These are phyloP conservation scores for Harpagus bidentatus DNA, from an alignment of 2,113 vertebrate genomes.

Conservation along the genomic window DNA sequence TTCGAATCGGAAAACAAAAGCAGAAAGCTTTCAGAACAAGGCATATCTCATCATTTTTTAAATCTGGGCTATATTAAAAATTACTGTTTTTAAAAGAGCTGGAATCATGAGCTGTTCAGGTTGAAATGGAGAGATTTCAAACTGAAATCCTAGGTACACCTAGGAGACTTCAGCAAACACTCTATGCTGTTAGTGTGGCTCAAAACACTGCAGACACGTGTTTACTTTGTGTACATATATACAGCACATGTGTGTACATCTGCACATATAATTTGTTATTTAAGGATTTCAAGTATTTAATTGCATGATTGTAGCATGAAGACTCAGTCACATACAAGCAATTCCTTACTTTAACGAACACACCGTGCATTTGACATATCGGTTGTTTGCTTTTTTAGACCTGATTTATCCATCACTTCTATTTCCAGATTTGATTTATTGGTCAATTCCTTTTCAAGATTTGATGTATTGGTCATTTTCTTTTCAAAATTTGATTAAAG, in stretches of 20 bases:
- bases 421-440: slow-evolving; percentile 71
- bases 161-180: not conserved
- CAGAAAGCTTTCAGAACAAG: not conserved
- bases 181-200: not conserved
- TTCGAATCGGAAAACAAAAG: slow-evolving; percentile 17
- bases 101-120: not conserved
- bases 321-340: not conserved
- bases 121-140: not conserved
- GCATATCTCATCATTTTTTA: not conserved
- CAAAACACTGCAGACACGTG: not conserved
- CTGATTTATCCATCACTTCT: slow-evolving; percentile 70
- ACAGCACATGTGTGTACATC: not conserved
- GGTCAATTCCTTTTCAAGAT: slow-evolving; percentile 68
- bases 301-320: not conserved
- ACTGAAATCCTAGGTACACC: not conserved
- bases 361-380: slow-evolving; percentile 25
- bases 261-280: not conserved
- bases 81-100: not conserved
- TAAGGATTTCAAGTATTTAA: slow-evolving; percentile 1
- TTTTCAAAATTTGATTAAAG: slow-evolving; percentile 75
- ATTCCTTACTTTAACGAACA: slow-evolving; percentile 53
- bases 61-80: not conserved
- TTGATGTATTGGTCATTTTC: slow-evolving; percentile 73
- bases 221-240: not conserved
- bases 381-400: slow-evolving; percentile 64